Conservation (phyloP, 2,797 vertebrate genomes). For the Eulemur coronatus region DNA sequence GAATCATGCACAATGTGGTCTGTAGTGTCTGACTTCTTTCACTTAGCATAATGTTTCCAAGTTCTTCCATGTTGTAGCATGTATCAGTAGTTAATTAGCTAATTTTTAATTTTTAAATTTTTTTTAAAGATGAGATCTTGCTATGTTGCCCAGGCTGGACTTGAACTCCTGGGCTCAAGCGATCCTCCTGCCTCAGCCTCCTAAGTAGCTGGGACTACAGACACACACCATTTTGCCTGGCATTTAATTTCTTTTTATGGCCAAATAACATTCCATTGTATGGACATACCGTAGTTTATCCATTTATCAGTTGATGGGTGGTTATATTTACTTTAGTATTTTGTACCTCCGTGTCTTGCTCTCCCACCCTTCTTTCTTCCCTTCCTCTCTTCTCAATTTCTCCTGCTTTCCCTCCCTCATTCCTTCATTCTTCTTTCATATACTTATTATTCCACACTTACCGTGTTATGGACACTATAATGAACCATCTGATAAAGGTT, state of each 20-base stretch:
- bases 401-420: background rate
- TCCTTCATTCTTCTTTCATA: background rate
- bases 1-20: background rate
- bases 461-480: background rate
- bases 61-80: fast-evolving
- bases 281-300: too few relatives aligned
- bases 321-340: background rate
- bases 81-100: background rate
- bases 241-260: background rate
- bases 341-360: background rate
- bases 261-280: background rate
- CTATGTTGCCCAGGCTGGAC: background rate
- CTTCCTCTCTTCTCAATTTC: background rate
- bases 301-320: background rate
- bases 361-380: background rate
- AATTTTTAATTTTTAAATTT: background rate
- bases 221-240: fast-evolving
- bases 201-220: background rate
- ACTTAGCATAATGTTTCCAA: background rate
- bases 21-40: background rate
- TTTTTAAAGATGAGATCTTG: background rate
- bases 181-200: background rate
- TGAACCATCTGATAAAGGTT: background rate
- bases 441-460: background rate
- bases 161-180: background rate